Conservation (phyloP, 2,888 invertebrate species). For the Blastobasis lacticolella region DNA sequence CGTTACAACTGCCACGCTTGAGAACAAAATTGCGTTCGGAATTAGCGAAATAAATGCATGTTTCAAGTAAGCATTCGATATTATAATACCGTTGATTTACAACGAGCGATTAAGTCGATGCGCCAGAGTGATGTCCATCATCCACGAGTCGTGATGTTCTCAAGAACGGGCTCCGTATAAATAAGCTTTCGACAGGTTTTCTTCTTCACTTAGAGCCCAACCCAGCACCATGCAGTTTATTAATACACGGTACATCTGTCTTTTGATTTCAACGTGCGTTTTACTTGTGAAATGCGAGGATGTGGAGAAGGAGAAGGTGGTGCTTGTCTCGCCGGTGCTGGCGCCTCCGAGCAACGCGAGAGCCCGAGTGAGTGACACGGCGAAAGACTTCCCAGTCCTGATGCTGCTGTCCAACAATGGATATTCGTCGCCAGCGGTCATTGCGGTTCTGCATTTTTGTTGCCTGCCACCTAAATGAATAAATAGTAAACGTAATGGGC, state of each 20-base stretch:
- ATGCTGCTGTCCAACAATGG: slow-evolving; percentile 37
- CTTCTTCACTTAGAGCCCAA: slow-evolving; percentile 30
- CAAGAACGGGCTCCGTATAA: slow-evolving; percentile 43
- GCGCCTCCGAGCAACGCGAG: slow-evolving; percentile 34
- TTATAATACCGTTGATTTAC: no score
- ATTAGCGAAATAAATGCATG: no score
- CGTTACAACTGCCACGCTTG: no score
- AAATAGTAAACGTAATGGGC: no score
- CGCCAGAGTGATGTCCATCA: slow-evolving; percentile 11
- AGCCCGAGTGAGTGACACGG: slow-evolving; percentile 36
- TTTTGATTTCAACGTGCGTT: no score
- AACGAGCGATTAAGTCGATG: no score
- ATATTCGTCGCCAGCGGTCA: slow-evolving; percentile 5
- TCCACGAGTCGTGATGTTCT: slow-evolving; percentile 45
- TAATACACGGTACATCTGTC: no score
- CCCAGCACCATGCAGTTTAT: slow-evolving; percentile 31
- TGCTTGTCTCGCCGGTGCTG: slow-evolving; percentile 41
- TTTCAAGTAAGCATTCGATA: no score
- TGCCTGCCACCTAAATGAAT: no score
- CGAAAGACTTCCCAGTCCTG: slow-evolving; percentile 54
- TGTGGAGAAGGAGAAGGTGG: slow-evolving; percentile 20
- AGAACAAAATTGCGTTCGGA: no score
- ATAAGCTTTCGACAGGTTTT: slow-evolving; percentile 39
- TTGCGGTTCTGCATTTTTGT: no score
- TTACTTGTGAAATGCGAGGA: no score